Base-by-base conservation (phyloP, 2,888 invertebrate species). In the Melanargia galathea region DNA sequence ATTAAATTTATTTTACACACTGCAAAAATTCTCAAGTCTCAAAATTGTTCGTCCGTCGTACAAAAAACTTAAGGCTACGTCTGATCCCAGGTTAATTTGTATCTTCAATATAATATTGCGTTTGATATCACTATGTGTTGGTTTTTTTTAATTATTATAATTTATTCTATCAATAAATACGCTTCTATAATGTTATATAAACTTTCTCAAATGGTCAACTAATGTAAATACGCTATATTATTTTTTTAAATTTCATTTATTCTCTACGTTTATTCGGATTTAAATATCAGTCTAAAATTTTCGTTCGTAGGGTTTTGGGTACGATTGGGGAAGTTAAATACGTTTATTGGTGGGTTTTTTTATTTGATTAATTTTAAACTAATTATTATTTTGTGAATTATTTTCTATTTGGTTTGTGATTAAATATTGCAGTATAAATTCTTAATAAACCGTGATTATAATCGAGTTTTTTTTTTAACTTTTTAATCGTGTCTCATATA, bases 201-300 rank as follows among this genome's bases (percentile, higher is more conserved):
- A 91, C 87, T 90, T 89, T 91, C 86, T 90, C 87, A 91, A 91
- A 90, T 87, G 75, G 70, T 90, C 90, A 91, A 91, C 91, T 91
- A 91, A 90, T 90, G 91, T 91, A 91, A 90, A 91, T 91, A 90
- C 86, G 80, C 87, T 90, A 81, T 87, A 78, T 78, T 84, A 83
- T 79, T 77, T 79, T 77, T 71, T 70, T 51, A 18, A 46, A 18
- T 33, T 33, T 33, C 18, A 18, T 51, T 52, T 35, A 35, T 33
- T 22, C 11, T 73, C 79, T 81, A 71, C 81, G 80, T 75, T 77
- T 85, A 86, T 85, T 83, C 84, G 86, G 87, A 83, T 84, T 87
- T 86, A 84, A 81, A 90, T 86, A 88, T 91, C 91, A 91, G 91
- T 91, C 91, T 91, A 91, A 82, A 85, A 87, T 90, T 52, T 91